A percentile compares a stretch with the other conserved stretches of the same genome.
phyloP scores from a whole-genome alignment of 2,113 vertebrate genomes.

The Bos indicus region DNA sequence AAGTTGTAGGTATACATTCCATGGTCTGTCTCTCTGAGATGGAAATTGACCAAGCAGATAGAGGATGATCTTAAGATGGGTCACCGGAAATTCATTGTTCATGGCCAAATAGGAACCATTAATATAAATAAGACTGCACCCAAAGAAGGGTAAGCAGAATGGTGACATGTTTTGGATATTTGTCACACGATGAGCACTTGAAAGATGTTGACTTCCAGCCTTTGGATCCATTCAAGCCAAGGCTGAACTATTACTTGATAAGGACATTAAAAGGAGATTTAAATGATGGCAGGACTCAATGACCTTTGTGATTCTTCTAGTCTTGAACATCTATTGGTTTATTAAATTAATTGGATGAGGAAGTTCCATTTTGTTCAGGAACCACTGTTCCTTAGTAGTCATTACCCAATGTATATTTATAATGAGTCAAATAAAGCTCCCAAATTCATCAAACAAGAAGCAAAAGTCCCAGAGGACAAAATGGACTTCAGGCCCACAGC shows the following conservation, averaged over 20 bases:
- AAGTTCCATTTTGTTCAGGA: slow-evolving; percentile 35
- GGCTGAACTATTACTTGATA: not conserved
- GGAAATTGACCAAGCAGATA: not conserved
- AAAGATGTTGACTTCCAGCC: not conserved
- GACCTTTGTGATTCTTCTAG: slow-evolving; percentile 9
- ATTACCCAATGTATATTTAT: slow-evolving; percentile 40
- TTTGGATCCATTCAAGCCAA: not conserved
- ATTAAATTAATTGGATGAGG: not conserved
- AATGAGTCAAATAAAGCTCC: slow-evolving; percentile 51
- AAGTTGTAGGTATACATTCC: not conserved
- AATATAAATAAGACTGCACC: not conserved
- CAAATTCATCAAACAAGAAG: slow-evolving; percentile 46
- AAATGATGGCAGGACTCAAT: not conserved
- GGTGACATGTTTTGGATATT: not conserved
- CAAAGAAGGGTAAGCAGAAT: not conserved
- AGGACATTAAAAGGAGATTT: not conserved
- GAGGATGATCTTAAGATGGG: not conserved
- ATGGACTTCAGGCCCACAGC: slow-evolving; percentile 49
- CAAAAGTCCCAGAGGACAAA: slow-evolving; percentile 43
- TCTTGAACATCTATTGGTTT: slow-evolving; percentile 13
- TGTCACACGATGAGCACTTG: not conserved
- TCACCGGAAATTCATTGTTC: not conserved
- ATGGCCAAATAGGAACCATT: not conserved
- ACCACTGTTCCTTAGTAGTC: not conserved
- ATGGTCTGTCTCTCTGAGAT: not conserved